Evolutionary conservation across 2,888 invertebrate species (phyloP).

Genomic region (Parnassius apollo): DNA sequence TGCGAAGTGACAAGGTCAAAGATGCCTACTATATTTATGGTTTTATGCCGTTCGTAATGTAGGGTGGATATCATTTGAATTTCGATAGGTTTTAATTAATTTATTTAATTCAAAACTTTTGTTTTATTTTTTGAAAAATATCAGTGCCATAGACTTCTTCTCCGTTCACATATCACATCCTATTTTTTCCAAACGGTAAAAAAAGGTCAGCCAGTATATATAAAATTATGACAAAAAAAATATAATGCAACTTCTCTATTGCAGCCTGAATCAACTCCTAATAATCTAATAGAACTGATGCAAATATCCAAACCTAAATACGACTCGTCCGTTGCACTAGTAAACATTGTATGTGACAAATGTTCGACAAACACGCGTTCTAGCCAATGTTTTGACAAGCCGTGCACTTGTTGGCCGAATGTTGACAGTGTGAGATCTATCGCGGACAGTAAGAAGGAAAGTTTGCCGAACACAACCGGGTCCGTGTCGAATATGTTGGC

Average conservation of each 20-base stretch:
- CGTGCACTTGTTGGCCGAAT: neutral
- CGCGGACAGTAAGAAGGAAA: slow-evolving; percentile 2
- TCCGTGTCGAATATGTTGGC: slow-evolving; percentile 2
- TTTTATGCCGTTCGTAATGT: too few species aligned
- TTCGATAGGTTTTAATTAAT: too few species aligned
- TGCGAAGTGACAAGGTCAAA: too few species aligned
- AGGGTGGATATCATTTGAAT: too few species aligned
- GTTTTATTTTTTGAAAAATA: too few species aligned
- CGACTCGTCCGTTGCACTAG: neutral
- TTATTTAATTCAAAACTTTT: too few species aligned
- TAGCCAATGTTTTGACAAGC: neutral
- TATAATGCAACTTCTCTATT: neutral
- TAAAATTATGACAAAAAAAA: neutral
- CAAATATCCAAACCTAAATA: slow-evolving; percentile 21
- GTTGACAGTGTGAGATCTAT: neutral
- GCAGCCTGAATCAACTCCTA: slow-evolving; percentile 11
- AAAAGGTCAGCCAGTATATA: too few species aligned
- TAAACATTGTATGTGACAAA: neutral
- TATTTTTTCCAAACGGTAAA: too few species aligned
- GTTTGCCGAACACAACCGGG: slow-evolving; percentile 5
- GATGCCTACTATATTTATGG: too few species aligned
- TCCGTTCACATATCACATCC: too few species aligned
- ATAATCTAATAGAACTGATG: slow-evolving; percentile 22
- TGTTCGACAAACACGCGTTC: slow-evolving; percentile 1
- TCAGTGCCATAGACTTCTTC: too few species aligned